A percentile compares a stretch with the other conserved stretches of the same genome.
phyloP scores from a whole-genome alignment of 2,113 vertebrate species.

The Baryphthengus martii region DNA sequence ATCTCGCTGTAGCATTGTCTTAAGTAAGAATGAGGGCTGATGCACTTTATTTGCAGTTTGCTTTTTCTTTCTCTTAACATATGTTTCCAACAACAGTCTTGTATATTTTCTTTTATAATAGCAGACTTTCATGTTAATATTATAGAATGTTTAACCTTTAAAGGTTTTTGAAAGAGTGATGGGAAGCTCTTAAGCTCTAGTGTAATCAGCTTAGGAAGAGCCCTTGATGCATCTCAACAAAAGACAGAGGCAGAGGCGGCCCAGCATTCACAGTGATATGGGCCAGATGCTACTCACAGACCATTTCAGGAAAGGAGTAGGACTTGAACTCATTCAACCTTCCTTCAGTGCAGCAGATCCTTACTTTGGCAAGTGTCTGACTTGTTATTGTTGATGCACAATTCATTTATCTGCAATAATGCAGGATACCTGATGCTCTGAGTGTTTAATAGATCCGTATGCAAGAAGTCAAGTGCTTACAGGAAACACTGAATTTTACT shows the following conservation, averaged over 20 bases:
- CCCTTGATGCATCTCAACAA: background rate
- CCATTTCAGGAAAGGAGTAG: background rate
- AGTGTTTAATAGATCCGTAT: background rate
- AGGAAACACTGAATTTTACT: background rate
- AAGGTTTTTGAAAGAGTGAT: background rate
- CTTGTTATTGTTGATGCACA: background rate
- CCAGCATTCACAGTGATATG: accelerated
- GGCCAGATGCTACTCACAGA: background rate
- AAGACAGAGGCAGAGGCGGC: background rate
- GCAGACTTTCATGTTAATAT: background rate
- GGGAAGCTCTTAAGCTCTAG: background rate
- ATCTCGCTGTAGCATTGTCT: accelerated
- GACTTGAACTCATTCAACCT: background rate
- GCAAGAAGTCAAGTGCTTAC: background rate
- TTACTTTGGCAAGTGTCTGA: background rate
- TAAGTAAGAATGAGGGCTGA: background rate
- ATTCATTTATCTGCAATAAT: background rate
- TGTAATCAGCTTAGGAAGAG: background rate
- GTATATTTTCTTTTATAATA: background rate
- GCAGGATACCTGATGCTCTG: background rate
- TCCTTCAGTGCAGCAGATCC: background rate
- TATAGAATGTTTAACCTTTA: background rate
- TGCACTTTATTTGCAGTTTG: background rate
- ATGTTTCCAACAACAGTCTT: background rate
- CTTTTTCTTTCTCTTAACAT: background rate